A percentile compares a stretch with the other conserved stretches of the same genome.
phyloP scores from a whole-genome alignment of 2,113 vertebrate species.

The Mobula hypostoma region DNA sequence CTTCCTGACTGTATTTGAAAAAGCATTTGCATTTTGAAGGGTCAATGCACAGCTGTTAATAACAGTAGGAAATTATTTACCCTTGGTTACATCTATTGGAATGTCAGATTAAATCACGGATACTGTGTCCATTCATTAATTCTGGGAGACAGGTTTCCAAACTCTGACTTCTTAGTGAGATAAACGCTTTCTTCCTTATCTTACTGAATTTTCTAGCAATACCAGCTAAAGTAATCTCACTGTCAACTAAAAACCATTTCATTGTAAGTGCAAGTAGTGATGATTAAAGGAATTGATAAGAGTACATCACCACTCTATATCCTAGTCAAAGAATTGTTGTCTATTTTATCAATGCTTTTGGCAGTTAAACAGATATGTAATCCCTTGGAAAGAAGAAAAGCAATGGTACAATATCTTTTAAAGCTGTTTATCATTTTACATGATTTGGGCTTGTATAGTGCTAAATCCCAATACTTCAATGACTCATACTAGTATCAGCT shows the following conservation, averaged over 20 bases:
- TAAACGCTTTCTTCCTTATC: neutral
- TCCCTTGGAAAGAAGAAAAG: neutral
- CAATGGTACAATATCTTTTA: neutral
- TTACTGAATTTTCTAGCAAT: neutral
- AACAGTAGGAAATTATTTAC: constrained; percentile 1
- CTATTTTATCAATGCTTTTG: constrained; percentile 1
- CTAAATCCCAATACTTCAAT: neutral
- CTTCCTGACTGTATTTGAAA: neutral
- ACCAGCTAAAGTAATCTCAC: neutral
- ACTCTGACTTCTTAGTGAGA: neutral
- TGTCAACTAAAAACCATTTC: neutral
- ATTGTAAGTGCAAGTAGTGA: neutral
- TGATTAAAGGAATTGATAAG: neutral
- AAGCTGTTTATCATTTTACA: neutral
- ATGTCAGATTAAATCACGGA: constrained; percentile 9
- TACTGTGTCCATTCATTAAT: neutral
- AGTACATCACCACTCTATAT: neutral
- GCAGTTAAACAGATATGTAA: neutral
- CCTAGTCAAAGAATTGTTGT: neutral
- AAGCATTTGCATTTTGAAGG: neutral
- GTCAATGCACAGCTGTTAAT: constrained; percentile 23
- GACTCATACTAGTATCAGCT: neutral
- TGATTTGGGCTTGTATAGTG: neutral
- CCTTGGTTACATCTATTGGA: neutral
- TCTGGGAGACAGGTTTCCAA: neutral